Conservation (phyloP, 2,888 invertebrate species). For the Acleris laterana region DNA sequence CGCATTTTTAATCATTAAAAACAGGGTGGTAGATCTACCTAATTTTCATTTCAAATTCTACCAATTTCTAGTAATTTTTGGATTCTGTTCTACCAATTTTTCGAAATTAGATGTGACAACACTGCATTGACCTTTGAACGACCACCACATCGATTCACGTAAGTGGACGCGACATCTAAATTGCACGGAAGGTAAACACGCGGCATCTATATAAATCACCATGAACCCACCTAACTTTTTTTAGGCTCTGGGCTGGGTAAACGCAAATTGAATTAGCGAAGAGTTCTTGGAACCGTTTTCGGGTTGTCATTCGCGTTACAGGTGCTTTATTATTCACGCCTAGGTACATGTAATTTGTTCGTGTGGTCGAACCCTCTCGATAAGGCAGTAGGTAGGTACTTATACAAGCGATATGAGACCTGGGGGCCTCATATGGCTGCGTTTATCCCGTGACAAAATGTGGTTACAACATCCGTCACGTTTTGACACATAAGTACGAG, state of each 20-base stretch:
- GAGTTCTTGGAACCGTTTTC: conserved; percentile 13
- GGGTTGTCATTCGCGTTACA: conserved; percentile 20
- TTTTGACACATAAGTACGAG: too few species aligned
- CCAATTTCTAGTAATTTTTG: too few species aligned
- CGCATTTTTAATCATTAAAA: too few species aligned
- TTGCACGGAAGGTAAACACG: conserved; percentile 24
- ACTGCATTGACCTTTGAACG: conserved; percentile 33
- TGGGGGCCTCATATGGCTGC: too few species aligned
- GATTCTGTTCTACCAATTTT: too few species aligned
- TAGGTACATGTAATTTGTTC: conserved; percentile 7
- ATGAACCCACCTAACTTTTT: conserved; percentile 23
- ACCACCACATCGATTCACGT: conserved; percentile 28
- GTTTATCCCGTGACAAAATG: too few species aligned
- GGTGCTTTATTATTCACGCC: conserved; percentile 17
- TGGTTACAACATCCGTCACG: too few species aligned
- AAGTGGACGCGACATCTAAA: conserved; percentile 30
- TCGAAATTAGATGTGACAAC: too few species aligned
- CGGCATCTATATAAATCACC: conserved; percentile 24
- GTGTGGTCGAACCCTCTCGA: background rate
- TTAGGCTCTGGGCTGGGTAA: background rate
- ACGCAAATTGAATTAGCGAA: conserved; percentile 26
- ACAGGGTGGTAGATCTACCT: too few species aligned
- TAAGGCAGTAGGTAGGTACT: background rate
- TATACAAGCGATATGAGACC: background rate
- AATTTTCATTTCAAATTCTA: too few species aligned